A percentile compares a stretch with the other conserved stretches of the same genome.
phyloP scores from a whole-genome alignment of 1,140 invertebrate species.

The Brachionus paranguensis region DNA sequence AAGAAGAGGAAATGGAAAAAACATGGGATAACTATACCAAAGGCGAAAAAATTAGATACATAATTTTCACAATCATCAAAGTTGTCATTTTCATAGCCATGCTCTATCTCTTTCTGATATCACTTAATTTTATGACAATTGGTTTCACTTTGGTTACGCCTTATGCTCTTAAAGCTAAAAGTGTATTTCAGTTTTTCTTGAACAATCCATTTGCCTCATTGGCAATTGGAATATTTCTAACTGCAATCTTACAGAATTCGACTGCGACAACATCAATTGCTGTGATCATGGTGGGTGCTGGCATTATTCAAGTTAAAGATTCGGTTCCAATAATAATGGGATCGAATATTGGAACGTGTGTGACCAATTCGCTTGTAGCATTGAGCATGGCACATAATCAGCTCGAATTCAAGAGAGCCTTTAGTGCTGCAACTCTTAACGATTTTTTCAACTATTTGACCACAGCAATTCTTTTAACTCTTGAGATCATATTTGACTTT shows the following conservation, averaged over 20 bases:
- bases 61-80: not conserved
- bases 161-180: not conserved
- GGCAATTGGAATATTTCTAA: conserved; percentile 62
- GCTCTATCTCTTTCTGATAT: not conserved
- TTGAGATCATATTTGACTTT: conserved; percentile 52
- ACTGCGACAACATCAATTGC: conserved; percentile 63
- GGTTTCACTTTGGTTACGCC: conserved; percentile 5
- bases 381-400: conserved; percentile 51
- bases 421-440: conserved; percentile 61
- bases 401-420: conserved; percentile 59
- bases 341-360: conserved; percentile 62
- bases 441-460: conserved; percentile 61
- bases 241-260: conserved; percentile 62
- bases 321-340: conserved; percentile 63
- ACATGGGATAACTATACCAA: not conserved
- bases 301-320: conserved; percentile 52
- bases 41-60: not conserved
- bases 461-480: conserved; percentile 56
- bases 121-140: conserved; percentile 23
- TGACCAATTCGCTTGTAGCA: conserved; percentile 62
- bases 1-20: conserved; percentile 14
- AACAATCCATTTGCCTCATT: conserved; percentile 60
- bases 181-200: conserved; percentile 47
- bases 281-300: conserved; percentile 60
- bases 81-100: not conserved